A percentile compares a stretch with the other conserved stretches of the same genome.
Conservation (phyloP, 2,888 invertebrate species). For the Hofmannophila pseudospretella region DNA sequence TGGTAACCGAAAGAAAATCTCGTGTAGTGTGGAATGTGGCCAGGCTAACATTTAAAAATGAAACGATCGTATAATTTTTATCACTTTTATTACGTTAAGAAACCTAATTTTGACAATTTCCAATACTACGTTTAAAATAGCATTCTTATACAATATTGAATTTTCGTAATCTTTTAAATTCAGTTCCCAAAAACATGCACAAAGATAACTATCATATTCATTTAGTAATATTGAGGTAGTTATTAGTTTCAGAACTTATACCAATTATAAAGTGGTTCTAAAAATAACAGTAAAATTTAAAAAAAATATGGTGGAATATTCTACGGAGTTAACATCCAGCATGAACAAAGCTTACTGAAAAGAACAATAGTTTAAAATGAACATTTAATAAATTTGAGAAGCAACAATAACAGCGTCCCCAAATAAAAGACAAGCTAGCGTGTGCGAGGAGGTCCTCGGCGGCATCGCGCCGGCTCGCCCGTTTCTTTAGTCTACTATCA, state of each 20-base stretch:
- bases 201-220: conserved; percentile 76
- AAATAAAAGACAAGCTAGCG: conserved; percentile 10
- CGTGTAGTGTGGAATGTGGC: too few relatives aligned
- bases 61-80: conserved; percentile 39
- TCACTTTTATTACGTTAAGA: conserved; percentile 75
- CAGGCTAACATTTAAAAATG: too few relatives aligned
- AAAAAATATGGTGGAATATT: conserved; percentile 51
- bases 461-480: not conserved
- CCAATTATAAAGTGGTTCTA: conserved; percentile 71
- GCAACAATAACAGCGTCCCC: conserved; percentile 57
- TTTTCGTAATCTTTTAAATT: conserved; percentile 56
- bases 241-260: conserved; percentile 77
- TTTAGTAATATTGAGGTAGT: conserved; percentile 78
- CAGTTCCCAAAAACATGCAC: conserved; percentile 75
- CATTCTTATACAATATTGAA: conserved; percentile 71
- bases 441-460: conserved; percentile 12
- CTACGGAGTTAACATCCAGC: conserved; percentile 40
- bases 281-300: conserved; percentile 66
- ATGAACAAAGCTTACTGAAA: conserved; percentile 37
- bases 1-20: too few relatives aligned
- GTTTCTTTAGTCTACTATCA: too few relatives aligned
- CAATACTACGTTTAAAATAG: conserved; percentile 72
- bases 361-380: conserved; percentile 43
- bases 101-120: conserved; percentile 75
- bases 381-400: conserved; percentile 49